phyloP scores from a whole-genome alignment of 1,140 invertebrate species.

The Chironomus striatipennis region DNA sequence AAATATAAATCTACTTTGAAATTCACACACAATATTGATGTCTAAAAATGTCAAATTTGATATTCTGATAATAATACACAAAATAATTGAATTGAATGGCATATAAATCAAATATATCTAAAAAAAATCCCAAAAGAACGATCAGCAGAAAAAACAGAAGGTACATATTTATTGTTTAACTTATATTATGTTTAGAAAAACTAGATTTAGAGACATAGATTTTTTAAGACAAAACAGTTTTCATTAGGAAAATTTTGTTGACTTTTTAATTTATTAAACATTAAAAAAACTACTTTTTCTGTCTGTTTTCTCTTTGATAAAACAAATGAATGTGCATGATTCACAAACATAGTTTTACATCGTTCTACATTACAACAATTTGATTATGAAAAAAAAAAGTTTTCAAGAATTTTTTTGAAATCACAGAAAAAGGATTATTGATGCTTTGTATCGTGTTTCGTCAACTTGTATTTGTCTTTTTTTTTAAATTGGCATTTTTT shows the following conservation, averaged over 20 bases:
- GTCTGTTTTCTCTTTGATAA: neutral
- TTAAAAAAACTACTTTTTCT: neutral
- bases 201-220: too few relatives aligned
- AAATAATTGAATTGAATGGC: conserved; percentile 18
- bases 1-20: conserved; percentile 30
- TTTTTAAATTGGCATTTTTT: too few relatives aligned
- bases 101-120: conserved; percentile 17
- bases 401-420: too few relatives aligned
- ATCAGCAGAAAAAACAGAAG: conserved; percentile 24
- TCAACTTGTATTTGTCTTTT: too few relatives aligned
- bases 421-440: too few relatives aligned
- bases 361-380: too few relatives aligned
- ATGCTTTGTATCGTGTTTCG: too few relatives aligned
- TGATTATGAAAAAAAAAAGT: too few relatives aligned
- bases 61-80: conserved; percentile 26
- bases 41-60: conserved; percentile 18
- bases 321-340: too few relatives aligned
- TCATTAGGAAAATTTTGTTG: conserved; percentile 25
- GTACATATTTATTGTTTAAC: conserved; percentile 20
- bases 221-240: neutral
- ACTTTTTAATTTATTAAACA: neutral
- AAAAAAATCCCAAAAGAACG: conserved; percentile 27
- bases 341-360: too few relatives aligned
- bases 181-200: neutral
- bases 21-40: conserved; percentile 32